Evolutionary conservation across 2,888 invertebrate species (phyloP), one percentile per base, ranked within the genome.

Genomic region (Aleiodes leptofemur): DNA sequence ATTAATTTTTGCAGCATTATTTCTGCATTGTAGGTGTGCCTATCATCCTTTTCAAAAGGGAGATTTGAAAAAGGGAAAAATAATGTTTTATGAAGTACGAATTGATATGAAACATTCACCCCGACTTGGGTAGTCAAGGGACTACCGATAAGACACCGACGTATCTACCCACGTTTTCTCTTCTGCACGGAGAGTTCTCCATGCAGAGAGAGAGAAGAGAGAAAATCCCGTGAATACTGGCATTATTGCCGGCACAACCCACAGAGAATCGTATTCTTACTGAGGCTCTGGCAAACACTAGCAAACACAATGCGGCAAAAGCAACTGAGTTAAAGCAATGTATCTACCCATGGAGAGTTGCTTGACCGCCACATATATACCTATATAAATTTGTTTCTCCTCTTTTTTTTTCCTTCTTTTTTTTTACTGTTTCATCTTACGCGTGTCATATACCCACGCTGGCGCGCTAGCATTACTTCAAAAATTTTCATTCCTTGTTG

Each of bases 291-390:
- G 48, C 64, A 43, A 64, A 38, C 64, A 64, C 43, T 43, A 43
- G 43, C 43, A 43, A 53, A 53, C 53, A 68, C 68, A 68, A 68
- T 68, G 51, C 68, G 31, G 68, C 51, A 51, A 29, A 31, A 64
- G 48, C 8, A 43, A 43, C 16, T 11, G 7, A 38, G 61, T 43
- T 48, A 68, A 23, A 50, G 50, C 51, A 51, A 23, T 68, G 31
- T 48, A 64, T 43, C 23, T 51, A 11, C 68, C 23, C 4, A 51
- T 50, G 34, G 29, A 68, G 83, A 83, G 84, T 83, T 82, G 83
- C 83, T 83, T 83, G 83, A 83, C 83, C 83, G 80, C 81, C 81
- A 59, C 72, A 56, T 66, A 70, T 73, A 71, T 76, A 73, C 73
- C 66, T 72, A 73, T 76, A 68, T 76, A 69, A 76, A 57, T 73